Evolutionary conservation across 2,888 invertebrate genomes (phyloP), one percentile per base, ranked within the genome.

Genomic region (Prosapia bicincta): DNA sequence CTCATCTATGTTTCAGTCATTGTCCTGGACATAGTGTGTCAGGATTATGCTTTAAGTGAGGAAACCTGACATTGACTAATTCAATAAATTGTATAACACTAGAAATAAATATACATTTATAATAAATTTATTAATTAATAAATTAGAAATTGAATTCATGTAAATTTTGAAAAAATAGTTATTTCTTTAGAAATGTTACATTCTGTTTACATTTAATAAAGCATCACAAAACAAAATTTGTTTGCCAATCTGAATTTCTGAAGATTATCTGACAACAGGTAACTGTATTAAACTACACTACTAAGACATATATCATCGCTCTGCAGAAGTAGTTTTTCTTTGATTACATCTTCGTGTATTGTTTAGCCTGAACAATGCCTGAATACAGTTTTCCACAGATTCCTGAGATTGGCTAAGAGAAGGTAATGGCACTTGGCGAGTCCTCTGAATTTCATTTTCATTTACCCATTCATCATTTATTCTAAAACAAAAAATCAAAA

Each of bases 401-500:
- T 54, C 54, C 54, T 54, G n/a, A 5, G 54, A 54, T 20, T 54
- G 54, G 20, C 54, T 54, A 54, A 54, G 54, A 54, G 54, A 54
- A 54, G 54, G 54, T 54, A 54, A 54, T 54, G 54, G 54, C 54
- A 86, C 83, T 74, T 83, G 83, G 72, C 85, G 84, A 77, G 84
- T 84, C 32, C 81, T 82, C 79, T 83, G 82, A 72, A 86, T 85
- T 80, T 88, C 86, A 28, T 85, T 83, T 81, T 93, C 94, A 0
- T 90, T 87, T 79, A 96, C 88, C 96, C 96, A 96, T 83, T 94
- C 93, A 85, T 96, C 95, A 24, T 93, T 91, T 84, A 95, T 86
- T 83, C 96, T 96, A 87, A 13, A 87, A 87, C 79, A 75, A 77
- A 78, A 26, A 72, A 28, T 3, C 66, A 26, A 26, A n/a, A 72